A percentile compares a stretch with the other conserved stretches of the same genome.
phyloP scores from a whole-genome alignment of 2,888 invertebrate species.

The Leucophenga montana region DNA sequence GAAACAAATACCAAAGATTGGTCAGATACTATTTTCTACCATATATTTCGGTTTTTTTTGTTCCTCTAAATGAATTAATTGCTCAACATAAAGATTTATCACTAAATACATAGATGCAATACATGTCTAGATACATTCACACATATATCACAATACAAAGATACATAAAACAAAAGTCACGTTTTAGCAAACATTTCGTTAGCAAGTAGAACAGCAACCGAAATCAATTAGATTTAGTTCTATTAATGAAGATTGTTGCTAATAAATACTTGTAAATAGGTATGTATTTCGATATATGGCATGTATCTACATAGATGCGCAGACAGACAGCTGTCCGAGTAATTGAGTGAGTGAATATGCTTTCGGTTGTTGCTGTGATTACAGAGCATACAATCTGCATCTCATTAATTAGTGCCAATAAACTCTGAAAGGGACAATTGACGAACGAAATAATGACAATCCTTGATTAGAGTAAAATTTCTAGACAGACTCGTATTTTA shows the following conservation, averaged over 20 bases:
- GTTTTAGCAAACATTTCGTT: not conserved
- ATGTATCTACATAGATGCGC: conserved; percentile 18
- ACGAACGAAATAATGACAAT: conserved; percentile 29
- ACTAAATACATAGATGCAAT: not conserved
- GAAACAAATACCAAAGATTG: conserved; percentile 8
- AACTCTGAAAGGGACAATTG: not conserved
- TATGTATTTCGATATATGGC: not conserved
- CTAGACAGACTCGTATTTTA: conserved; percentile 19
- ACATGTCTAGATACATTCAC: too few species aligned
- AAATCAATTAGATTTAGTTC: conserved; percentile 59
- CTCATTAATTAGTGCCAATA: conserved; percentile 48
- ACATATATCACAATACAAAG: too few species aligned
- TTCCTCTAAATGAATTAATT: conserved; percentile 42
- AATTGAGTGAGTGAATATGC: too few species aligned
- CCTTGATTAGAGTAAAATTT: conserved; percentile 30
- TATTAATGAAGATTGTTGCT: conserved; percentile 56
- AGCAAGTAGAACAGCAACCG: not conserved
- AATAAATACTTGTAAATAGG: not conserved
- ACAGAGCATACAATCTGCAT: conserved; percentile 25
- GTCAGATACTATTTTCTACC: conserved; percentile 44
- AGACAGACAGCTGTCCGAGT: too few species aligned
- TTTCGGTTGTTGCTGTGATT: not conserved
- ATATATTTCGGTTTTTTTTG: conserved; percentile 51
- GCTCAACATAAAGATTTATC: conserved; percentile 24
- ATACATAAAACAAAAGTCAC: not conserved